phyloP scores from a whole-genome alignment of 1,140 invertebrate genomes.

The Probaryconus sp. region DNA sequence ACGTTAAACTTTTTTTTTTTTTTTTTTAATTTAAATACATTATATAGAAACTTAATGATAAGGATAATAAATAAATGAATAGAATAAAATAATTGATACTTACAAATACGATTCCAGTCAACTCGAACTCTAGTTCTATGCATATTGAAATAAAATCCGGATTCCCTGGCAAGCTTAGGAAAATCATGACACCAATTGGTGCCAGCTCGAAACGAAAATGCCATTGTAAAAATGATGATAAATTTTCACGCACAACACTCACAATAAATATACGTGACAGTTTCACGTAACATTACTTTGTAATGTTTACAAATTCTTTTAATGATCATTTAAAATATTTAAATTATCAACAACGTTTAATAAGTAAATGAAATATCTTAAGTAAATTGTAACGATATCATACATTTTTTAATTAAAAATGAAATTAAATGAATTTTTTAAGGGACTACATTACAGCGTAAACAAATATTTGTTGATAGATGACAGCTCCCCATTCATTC shows the following conservation, averaged over 20 bases:
- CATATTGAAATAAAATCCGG: conserved; percentile 83
- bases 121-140: conserved; percentile 79
- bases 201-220: conserved; percentile 78
- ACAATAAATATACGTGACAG: neutral
- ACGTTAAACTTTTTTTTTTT: conserved; percentile 68
- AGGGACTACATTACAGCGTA: conserved; percentile 2
- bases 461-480: conserved; percentile 41
- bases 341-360: too few species aligned
- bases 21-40: conserved; percentile 8
- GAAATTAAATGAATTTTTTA: too few species aligned
- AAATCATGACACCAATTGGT: conserved; percentile 83
- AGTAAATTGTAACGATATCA: too few species aligned
- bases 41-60: too few species aligned
- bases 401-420: too few species aligned
- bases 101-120: conserved; percentile 84
- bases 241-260: too few species aligned
- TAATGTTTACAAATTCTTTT: too few species aligned
- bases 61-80: too few species aligned
- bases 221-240: conserved; percentile 60
- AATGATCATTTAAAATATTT: too few species aligned
- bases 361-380: too few species aligned
- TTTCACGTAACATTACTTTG: too few species aligned
- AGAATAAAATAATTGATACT: conserved; percentile 67
- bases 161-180: conserved; percentile 82
- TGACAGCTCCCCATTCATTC: conserved; percentile 30